These are phyloP conservation scores for Gobio gobio DNA, from an alignment of 2,113 vertebrate species.

Conservation along the genomic window DNA sequence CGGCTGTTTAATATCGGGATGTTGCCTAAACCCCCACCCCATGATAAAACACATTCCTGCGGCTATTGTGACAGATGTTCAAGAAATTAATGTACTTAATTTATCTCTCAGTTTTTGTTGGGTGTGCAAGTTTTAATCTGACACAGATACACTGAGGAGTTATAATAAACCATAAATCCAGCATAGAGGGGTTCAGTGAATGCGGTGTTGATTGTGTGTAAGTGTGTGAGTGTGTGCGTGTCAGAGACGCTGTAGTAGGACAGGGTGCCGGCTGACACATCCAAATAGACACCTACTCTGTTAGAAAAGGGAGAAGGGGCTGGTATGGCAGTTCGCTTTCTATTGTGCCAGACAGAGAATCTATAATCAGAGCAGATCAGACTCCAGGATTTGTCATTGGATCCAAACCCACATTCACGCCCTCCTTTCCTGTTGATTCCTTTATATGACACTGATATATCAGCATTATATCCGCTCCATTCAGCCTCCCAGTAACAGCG, in stretches of 20 bases:
- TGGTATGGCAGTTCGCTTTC: background rate
- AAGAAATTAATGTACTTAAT: no score
- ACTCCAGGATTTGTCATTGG: background rate
- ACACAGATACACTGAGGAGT: background rate
- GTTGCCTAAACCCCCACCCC: no score
- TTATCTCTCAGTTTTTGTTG: no score
- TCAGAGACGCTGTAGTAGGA: conserved; percentile 7
- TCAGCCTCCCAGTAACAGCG: background rate
- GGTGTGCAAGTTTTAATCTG: background rate
- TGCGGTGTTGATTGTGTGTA: background rate
- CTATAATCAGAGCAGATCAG: background rate
- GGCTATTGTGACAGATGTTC: no score
- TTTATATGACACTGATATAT: background rate
- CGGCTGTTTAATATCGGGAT: no score
- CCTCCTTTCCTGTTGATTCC: background rate
- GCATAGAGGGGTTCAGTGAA: background rate
- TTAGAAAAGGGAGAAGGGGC: background rate
- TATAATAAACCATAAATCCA: background rate
- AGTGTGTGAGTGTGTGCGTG: background rate
- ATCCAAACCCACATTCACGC: background rate
- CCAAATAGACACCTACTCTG: background rate
- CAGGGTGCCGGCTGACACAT: background rate
- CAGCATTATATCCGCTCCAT: background rate
- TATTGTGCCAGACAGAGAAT: background rate
- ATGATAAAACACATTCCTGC: no score